A percentile compares a stretch with the other conserved stretches of the same genome.
Evolutionary conservation across 2,113 vertebrate species (phyloP).

Genomic region (Halcyon senegalensis): DNA sequence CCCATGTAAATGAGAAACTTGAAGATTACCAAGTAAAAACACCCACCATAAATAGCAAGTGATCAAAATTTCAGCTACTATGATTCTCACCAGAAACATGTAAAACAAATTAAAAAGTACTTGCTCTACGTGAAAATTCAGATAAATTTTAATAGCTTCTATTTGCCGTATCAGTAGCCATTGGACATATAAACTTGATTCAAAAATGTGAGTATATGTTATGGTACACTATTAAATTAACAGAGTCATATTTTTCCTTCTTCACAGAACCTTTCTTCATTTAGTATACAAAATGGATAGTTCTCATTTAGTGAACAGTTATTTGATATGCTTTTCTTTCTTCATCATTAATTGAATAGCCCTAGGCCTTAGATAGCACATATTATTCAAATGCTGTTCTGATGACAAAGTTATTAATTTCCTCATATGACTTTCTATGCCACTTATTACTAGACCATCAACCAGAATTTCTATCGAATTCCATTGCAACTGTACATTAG

Average conservation of each 20-base stretch:
- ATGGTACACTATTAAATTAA: neutral
- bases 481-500: neutral
- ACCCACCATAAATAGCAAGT: neutral
- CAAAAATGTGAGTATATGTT: neutral
- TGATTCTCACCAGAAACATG: neutral
- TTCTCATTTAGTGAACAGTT: neutral
- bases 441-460: neutral
- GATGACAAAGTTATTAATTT: constrained; percentile 20
- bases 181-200: neutral
- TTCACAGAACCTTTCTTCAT: neutral
- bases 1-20: neutral
- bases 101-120: neutral
- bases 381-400: neutral
- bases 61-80: neutral
- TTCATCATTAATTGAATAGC: neutral
- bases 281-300: neutral
- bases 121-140: neutral
- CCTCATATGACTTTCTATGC: neutral
- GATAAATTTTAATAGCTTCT: neutral
- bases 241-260: neutral
- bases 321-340: neutral
- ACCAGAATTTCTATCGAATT: neutral
- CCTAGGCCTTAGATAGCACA: neutral
- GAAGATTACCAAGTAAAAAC: neutral
- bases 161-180: neutral